Conservation (phyloP, 2,113 vertebrate species). For the Oryzias woworae region DNA sequence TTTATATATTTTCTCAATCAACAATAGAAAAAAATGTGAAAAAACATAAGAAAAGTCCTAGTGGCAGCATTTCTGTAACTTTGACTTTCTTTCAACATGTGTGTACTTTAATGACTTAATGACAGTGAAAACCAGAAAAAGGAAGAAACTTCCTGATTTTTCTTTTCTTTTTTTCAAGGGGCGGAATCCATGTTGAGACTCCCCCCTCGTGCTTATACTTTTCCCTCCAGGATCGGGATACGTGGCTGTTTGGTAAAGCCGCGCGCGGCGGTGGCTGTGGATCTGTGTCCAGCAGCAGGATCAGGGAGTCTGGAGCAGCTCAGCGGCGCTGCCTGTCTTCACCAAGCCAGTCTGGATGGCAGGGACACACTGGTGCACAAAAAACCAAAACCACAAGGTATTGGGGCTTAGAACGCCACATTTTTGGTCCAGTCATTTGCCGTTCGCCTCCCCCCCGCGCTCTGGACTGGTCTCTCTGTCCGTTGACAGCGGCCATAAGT, state of each 20-base stretch:
- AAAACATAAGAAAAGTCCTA: too few species aligned
- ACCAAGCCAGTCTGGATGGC: slow-evolving; percentile 86
- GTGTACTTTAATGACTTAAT: too few species aligned
- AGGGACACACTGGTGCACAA: slow-evolving; percentile 80
- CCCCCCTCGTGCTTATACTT: slow-evolving; percentile 16
- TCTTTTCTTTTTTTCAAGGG: slow-evolving; percentile 5
- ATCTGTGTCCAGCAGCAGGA: slow-evolving; percentile 9
- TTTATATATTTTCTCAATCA: too few species aligned
- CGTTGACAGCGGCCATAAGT: background rate
- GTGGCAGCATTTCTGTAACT: too few species aligned
- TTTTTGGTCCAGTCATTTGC: rapidly evolving
- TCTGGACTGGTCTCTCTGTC: background rate
- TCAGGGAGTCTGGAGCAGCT: slow-evolving; percentile 25
- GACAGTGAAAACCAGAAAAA: too few species aligned
- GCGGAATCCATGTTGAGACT: slow-evolving; percentile 32
- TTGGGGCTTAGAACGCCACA: background rate
- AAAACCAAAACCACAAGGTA: slow-evolving; percentile 67
- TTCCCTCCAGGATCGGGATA: slow-evolving; percentile 63
- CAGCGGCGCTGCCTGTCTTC: slow-evolving; percentile 23
- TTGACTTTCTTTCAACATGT: too few species aligned
- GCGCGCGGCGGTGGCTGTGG: slow-evolving; percentile 14
- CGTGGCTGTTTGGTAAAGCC: slow-evolving; percentile 74
- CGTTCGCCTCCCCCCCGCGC: too few species aligned
- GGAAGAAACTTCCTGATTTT: slow-evolving; percentile 41
- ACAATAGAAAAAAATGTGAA: too few species aligned